A percentile compares a stretch with the other conserved stretches of the same genome.
Conservation (phyloP, 1,140 invertebrate species). For the Belonocnema kinseyi region DNA sequence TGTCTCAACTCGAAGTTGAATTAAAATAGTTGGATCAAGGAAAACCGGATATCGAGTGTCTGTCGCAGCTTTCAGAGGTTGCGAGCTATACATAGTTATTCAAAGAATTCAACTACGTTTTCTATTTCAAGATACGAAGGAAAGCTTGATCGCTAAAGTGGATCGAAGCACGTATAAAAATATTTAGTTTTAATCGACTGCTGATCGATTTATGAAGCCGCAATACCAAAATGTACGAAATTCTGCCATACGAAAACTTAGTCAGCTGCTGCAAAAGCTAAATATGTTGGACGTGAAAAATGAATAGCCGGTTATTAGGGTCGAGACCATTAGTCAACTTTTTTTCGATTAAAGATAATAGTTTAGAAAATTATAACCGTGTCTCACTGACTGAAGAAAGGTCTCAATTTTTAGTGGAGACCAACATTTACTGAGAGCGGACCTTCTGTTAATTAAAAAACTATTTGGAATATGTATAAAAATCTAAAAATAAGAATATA, state of each 20-base stretch:
- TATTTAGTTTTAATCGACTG: slow-evolving; percentile 28
- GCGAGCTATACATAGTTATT: slow-evolving; percentile 8
- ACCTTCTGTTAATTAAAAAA: too few species aligned
- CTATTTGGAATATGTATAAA: too few species aligned
- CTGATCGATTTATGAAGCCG: slow-evolving; percentile 6
- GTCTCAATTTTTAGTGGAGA: too few species aligned
- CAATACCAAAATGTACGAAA: background rate
- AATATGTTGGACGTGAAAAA: background rate
- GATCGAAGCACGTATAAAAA: slow-evolving; percentile 42
- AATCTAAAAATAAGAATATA: too few species aligned
- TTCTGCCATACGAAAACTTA: slow-evolving; percentile 14
- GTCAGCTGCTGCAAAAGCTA: slow-evolving; percentile 15
- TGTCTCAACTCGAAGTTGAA: slow-evolving; percentile 24
- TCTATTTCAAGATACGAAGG: slow-evolving; percentile 2
- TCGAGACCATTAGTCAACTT: too few species aligned
- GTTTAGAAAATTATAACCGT: too few species aligned
- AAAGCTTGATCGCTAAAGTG: slow-evolving; percentile 3
- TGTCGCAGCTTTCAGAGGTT: slow-evolving; percentile 9
- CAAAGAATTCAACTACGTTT: slow-evolving; percentile 1
- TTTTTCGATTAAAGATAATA: too few species aligned
- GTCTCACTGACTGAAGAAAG: too few species aligned
- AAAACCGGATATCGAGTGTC: slow-evolving; percentile 38
- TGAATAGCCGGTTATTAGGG: background rate
- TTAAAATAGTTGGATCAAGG: slow-evolving; percentile 26
- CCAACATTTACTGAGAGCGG: too few species aligned